Conservation (phyloP, 2,113 vertebrate species). For the Hydrochoerus hydrochaeris region DNA sequence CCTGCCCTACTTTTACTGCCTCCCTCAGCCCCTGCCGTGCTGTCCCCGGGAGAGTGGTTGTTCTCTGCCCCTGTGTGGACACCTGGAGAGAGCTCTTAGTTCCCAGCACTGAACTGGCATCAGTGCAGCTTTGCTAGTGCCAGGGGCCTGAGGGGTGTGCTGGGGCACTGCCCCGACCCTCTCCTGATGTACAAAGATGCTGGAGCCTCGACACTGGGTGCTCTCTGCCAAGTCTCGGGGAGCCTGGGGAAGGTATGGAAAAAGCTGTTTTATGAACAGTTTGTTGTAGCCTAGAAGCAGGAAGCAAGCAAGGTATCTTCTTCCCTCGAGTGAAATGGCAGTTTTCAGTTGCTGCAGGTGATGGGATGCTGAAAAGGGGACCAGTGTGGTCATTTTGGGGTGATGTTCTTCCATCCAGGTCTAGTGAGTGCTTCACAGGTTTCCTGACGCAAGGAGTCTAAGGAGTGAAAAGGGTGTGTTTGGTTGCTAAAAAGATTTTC, state of each 20-base stretch:
- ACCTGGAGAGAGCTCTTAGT: neutral
- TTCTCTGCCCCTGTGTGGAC: neutral
- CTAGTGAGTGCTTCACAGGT: neutral
- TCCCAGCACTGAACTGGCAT: neutral
- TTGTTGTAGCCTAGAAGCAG: neutral
- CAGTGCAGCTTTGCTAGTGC: neutral
- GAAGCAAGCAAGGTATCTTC: slow-evolving; percentile 33
- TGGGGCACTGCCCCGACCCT: neutral
- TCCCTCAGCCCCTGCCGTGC: neutral
- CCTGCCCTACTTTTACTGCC: neutral
- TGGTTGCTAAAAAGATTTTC: neutral
- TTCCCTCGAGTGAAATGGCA: neutral
- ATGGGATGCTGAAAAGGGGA: neutral
- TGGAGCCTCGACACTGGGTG: neutral
- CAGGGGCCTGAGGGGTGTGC: neutral
- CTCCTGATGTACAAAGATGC: neutral
- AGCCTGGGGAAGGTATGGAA: neutral
- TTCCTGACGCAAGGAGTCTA: neutral
- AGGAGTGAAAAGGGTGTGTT: neutral
- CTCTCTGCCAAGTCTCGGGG: neutral
- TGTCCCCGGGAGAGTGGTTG: neutral
- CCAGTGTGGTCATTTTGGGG: neutral
- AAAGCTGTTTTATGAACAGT: slow-evolving; percentile 4
- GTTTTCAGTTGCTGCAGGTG: neutral
- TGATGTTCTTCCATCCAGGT: neutral